A percentile compares a stretch with the other conserved stretches of the same genome.
phyloP scores from a whole-genome alignment of 2,797 vertebrate species.

The Poeciliopsis presidionis region DNA sequence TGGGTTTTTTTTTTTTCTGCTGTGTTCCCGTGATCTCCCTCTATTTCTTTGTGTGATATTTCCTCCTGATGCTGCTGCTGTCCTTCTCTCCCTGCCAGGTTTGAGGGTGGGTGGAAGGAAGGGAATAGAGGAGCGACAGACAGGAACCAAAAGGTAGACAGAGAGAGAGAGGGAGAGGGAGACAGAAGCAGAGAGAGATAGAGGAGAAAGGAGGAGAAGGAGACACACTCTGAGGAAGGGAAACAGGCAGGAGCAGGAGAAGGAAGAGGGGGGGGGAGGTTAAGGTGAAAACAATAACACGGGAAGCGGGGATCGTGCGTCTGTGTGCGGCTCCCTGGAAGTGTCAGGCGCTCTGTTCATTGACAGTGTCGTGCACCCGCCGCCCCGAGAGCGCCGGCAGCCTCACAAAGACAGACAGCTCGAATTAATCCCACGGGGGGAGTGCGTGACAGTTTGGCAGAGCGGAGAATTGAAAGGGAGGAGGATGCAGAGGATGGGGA shows the following conservation, averaged over 20 bases:
- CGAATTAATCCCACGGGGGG: slow-evolving; percentile 97
- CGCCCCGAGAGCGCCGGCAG: slow-evolving; percentile 91
- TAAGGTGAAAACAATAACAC: slow-evolving; percentile 85
- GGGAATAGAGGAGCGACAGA: slow-evolving; percentile 45
- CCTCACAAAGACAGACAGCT: slow-evolving; percentile 97
- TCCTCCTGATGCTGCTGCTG: slow-evolving; percentile 69
- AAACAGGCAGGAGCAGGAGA: slow-evolving; percentile 39
- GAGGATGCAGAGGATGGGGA: slow-evolving; percentile 96
- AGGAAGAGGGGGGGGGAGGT: slow-evolving; percentile 67
- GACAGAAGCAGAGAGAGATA: slow-evolving; percentile 14
- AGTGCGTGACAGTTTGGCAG: slow-evolving; percentile 95
- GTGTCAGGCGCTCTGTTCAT: slow-evolving; percentile 88
- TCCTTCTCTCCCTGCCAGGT: slow-evolving; percentile 57
- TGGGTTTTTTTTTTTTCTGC: neutral
- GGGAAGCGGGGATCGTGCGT: slow-evolving; percentile 75
- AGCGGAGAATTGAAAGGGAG: slow-evolving; percentile 98
- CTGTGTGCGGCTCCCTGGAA: slow-evolving; percentile 82
- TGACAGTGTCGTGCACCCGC: slow-evolving; percentile 90
- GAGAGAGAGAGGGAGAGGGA: slow-evolving; percentile 42
- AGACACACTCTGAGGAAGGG: slow-evolving; percentile 22
- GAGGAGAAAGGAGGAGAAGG: slow-evolving; percentile 43
- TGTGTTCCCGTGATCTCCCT: slow-evolving; percentile 25
- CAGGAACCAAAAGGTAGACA: slow-evolving; percentile 40
- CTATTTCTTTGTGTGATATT: slow-evolving; percentile 75
- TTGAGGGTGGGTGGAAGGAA: slow-evolving; percentile 41